Evolutionary conservation across 2,797 vertebrate species (phyloP).

Genomic region (Sebastiscus tertius): DNA sequence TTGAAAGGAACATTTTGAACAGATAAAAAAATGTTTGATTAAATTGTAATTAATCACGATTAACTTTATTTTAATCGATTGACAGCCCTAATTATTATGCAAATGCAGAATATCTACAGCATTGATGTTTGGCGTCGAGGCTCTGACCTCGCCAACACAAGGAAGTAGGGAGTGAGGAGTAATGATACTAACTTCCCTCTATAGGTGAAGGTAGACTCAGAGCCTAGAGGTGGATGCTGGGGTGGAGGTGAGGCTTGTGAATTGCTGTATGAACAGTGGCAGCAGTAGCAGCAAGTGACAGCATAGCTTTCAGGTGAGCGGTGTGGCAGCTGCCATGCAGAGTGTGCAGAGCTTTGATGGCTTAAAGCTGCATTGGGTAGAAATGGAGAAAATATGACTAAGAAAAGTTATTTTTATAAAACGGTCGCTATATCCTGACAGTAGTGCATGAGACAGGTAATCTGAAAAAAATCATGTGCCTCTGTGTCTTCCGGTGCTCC

Average conservation of each 20-base stretch:
- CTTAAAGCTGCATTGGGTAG: background rate
- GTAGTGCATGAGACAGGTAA: no score
- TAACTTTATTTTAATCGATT: no score
- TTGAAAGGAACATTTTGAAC: no score
- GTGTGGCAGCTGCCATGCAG: no score
- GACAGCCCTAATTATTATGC: background rate
- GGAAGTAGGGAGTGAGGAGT: background rate
- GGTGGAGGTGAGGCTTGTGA: slow-evolving; percentile 7
- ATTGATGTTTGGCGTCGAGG: background rate
- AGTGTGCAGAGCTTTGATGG: background rate
- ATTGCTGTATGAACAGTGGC: background rate
- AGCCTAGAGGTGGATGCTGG: slow-evolving; percentile 2
- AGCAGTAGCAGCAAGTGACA: background rate
- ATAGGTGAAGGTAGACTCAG: slow-evolving; percentile 7
- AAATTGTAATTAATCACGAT: no score
- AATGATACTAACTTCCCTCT: background rate
- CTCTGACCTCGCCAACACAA: slow-evolving; percentile 7
- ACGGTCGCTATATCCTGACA: no score
- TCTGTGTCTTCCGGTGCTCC: no score
- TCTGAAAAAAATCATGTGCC: no score
- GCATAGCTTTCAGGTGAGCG: background rate
- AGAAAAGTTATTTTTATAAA: no score
- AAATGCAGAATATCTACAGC: background rate
- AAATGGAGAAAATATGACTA: no score
- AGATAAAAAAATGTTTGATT: no score